These are phyloP conservation scores for Tholera decimalis DNA, from an alignment of 2,888 invertebrate species.

Conservation along the genomic window DNA sequence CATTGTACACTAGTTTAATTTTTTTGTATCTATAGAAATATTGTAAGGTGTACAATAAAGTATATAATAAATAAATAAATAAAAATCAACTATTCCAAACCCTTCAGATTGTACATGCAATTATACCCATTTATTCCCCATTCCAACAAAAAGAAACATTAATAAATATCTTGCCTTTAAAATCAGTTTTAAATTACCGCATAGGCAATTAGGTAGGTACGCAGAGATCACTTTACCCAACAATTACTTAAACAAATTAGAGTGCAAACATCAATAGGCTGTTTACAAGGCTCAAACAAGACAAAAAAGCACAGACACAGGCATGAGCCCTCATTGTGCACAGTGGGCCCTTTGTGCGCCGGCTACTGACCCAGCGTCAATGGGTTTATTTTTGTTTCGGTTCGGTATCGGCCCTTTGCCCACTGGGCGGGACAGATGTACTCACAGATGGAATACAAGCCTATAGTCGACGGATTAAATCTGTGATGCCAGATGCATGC, in stretches of 20 bases:
- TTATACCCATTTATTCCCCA: no score
- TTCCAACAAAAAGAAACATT: no score
- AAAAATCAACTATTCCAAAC: no score
- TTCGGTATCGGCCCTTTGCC: constrained; percentile 55
- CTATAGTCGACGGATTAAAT: constrained; percentile 41
- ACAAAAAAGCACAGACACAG: constrained; percentile 44
- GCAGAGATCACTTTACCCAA: constrained; percentile 24
- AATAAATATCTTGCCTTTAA: no score
- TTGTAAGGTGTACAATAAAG: no score
- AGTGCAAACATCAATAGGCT: constrained; percentile 26
- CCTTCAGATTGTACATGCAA: no score
- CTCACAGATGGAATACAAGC: constrained; percentile 29
- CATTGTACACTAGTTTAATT: no score
- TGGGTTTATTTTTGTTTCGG: constrained; percentile 76
- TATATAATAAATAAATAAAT: no score
- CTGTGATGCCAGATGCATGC: constrained; percentile 41
- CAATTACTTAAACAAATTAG: constrained; percentile 47
- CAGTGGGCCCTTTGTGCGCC: constrained; percentile 75
- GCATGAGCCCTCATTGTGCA: constrained; percentile 55
- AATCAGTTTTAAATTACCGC: background rate
- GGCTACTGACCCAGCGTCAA: constrained; percentile 80
- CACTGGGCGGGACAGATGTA: constrained; percentile 44
- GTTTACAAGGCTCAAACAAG: constrained; percentile 47
- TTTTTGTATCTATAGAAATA: no score
- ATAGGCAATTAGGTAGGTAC: background rate